These are phyloP conservation scores for Lontra canadensis DNA, from an alignment of 2,113 vertebrate species.

Conservation along the genomic window DNA sequence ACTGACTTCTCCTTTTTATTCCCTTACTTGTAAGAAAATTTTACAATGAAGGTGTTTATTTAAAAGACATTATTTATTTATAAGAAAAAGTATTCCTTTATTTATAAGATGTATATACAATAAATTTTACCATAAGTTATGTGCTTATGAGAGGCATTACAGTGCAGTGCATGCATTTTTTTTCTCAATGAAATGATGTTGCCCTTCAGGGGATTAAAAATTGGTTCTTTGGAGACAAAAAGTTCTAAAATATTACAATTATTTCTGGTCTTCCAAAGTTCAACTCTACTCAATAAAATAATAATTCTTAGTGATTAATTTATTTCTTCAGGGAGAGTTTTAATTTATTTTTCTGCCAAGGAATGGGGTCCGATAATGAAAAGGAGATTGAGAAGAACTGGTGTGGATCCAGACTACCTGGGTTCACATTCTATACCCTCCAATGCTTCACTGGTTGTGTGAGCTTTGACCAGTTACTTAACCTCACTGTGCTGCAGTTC, in stretches of 20 bases:
- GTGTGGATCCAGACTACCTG: background rate
- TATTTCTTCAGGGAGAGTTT: background rate
- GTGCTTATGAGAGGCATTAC: background rate
- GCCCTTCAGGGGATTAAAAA: background rate
- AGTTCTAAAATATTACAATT: background rate
- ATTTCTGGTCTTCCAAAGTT: background rate
- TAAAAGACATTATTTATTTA: background rate
- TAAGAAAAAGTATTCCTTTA: background rate
- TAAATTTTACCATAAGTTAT: background rate
- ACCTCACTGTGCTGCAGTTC: background rate
- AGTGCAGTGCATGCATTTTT: background rate
- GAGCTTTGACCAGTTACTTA: background rate
- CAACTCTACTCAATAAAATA: background rate
- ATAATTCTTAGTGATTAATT: background rate
- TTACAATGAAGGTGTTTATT: background rate
- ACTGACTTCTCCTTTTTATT: background rate
- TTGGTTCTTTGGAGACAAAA: background rate
- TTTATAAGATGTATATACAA: background rate
- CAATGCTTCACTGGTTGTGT: background rate
- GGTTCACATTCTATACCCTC: background rate
- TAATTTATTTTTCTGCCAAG: background rate
- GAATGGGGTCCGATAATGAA: background rate
- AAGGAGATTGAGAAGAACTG: background rate
- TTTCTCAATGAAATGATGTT: background rate
- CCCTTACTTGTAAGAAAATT: background rate